Percentiles rank a stretch among this genome's conserved stretches.
These are phyloP conservation scores for Agapornis roseicollis DNA, from an alignment of 2,113 vertebrate species.

Conservation along the genomic window DNA sequence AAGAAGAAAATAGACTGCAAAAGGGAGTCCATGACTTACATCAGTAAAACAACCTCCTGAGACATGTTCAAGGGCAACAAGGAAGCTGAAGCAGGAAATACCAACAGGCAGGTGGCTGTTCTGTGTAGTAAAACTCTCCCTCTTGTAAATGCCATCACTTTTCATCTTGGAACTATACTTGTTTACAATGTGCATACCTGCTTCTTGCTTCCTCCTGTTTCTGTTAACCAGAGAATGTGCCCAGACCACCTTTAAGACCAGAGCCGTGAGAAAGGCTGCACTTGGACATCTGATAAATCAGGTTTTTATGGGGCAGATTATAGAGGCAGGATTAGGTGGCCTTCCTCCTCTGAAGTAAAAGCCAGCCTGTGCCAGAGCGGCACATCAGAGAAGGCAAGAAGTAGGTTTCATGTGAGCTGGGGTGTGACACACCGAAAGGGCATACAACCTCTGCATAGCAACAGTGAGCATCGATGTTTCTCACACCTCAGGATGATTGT, in stretches of 20 bases:
- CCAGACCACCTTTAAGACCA: neutral
- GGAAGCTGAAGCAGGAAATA: conserved; percentile 21
- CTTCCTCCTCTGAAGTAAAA: neutral
- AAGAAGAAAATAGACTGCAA: neutral
- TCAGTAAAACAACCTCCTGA: neutral
- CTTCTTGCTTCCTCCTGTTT: neutral
- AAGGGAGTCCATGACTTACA: neutral
- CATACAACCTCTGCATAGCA: neutral
- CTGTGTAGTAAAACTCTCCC: neutral
- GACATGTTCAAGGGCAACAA: neutral
- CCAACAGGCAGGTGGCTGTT: neutral
- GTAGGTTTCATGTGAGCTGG: neutral
- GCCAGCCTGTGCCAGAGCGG: neutral
- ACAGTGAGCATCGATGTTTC: accelerated
- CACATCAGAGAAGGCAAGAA: neutral
- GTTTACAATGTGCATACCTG: neutral
- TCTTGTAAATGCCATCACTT: neutral
- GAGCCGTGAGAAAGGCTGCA: neutral
- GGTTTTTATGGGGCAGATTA: neutral
- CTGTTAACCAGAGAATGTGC: accelerated
- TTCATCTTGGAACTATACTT: neutral
- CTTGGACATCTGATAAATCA: neutral
- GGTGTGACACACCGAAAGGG: neutral
- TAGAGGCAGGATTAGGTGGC: neutral
- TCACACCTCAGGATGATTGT: neutral